phyloP scores from a whole-genome alignment of 2,113 vertebrate genomes.

The Lathamus discolor region DNA sequence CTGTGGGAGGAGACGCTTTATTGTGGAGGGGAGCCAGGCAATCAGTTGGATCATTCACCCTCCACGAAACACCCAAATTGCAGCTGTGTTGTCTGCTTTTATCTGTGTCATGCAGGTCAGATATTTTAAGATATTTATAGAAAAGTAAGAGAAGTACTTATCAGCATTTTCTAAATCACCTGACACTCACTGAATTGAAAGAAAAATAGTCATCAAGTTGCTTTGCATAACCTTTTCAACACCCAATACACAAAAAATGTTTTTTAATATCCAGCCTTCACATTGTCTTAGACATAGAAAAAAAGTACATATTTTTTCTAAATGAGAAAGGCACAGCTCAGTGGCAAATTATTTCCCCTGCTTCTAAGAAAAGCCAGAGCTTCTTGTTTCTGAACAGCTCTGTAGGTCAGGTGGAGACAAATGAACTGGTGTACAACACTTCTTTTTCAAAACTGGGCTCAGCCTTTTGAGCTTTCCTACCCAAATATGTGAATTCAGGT shows the following conservation, averaged over 20 bases:
- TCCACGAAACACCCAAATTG: neutral
- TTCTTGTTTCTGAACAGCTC: neutral
- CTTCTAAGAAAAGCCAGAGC: neutral
- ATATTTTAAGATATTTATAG: neutral
- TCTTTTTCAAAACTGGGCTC: neutral
- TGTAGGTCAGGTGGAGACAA: neutral
- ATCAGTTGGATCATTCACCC: neutral
- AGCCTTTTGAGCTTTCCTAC: neutral
- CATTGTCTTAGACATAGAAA: neutral
- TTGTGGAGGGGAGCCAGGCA: neutral
- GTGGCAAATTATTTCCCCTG: neutral
- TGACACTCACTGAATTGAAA: neutral
- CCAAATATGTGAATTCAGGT: neutral
- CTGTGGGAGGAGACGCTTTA: neutral
- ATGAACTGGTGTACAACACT: neutral
- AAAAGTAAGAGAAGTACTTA: neutral
- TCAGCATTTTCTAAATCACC: neutral
- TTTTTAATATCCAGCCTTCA: neutral
- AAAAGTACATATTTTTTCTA: neutral
- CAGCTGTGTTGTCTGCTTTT: neutral
- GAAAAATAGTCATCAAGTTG: neutral
- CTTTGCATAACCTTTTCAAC: neutral
- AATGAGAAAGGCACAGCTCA: neutral
- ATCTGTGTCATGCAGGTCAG: neutral
- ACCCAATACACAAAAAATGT: neutral